Evolutionary conservation across 2,113 vertebrate species (phyloP), one percentile per base, ranked within the genome.

Genomic region (Rhea pennata): DNA sequence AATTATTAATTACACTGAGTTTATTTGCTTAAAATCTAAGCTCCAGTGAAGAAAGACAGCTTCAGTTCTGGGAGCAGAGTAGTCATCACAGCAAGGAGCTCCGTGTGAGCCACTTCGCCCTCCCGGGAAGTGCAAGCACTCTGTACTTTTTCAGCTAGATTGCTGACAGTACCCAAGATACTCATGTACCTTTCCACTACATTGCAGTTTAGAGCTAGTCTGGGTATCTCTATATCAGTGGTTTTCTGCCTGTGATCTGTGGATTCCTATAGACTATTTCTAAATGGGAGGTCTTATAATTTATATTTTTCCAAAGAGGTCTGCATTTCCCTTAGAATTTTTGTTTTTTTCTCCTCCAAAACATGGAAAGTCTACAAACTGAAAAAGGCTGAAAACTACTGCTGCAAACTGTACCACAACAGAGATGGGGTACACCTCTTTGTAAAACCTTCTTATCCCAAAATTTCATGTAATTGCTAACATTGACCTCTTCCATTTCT

Each of bases 221-320:
- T 62, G 12, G 58, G 40, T 94, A 96, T 96, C 87, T 95, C 54
- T 92, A 70, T 77, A 94, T 85, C 94, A 92, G 81, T 87, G 87
- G 66, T 95, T 97, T 94, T 85, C 77, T 44, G 40, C 77, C 79
- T 31, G 22, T 58, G 62, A 92, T 83, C 58, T 83, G 31, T 53
- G 44, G 62, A 92, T 90, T 96, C 58, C 48, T 92, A 91, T 3
- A 11, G 51, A 71, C 19, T 74, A 22, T 53, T 93, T 87, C 89
- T 87, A 94, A 95, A 95, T 87, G 77, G 87, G 78, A 95, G 70
- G 62, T 95, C 77, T 94, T 23, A 12, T 40, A 56, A 76, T 67
- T 71, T 24, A 56, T 39, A 66, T 44, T 79, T 94, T 82, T 93
- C 29, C 40, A 3, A 71, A 94, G 53, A 66, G 42, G 29, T 36